Base-by-base conservation (phyloP, 1,140 invertebrate species). In the Diachasmimorpha longicaudata region DNA sequence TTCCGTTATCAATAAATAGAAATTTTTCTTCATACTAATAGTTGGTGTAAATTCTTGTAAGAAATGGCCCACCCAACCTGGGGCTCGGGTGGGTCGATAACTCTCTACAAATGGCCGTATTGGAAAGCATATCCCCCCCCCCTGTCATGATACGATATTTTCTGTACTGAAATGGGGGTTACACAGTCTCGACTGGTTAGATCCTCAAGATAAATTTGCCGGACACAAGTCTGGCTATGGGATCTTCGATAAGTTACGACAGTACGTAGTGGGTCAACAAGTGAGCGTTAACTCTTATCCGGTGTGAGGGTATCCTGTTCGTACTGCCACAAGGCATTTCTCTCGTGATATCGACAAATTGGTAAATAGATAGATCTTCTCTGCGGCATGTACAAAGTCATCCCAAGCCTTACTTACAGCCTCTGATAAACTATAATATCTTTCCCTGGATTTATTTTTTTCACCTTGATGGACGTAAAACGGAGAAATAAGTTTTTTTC, bases 271-370 rank as follows among this genome's bases (percentile, higher is more conserved):
- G 74, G 84, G 83, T 84, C 81, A 86, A 87, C 83, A 85, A 86
- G 84, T 84, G 84, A 83, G 79, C 80, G 74, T 81, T 84, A 83
- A 85, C 83, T 85, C 84, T 82, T 84, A 83, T 85, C 82, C 76
- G 31, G 31, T 31, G 6, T 6, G 6, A 72, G 73, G 74, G 80
- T 80, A 84, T 84, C 80, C 81, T 81, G 79, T 83, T 82, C 79
- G 79, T 75, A 77, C 78, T 21, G 21, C 52, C 52, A 58, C 52
- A 58, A 58, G 19, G 21, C 52, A 58, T 58, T 21, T 58, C 52
- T 4, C 52, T 10, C 19, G 52, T 58, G 52, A 58, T 58, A 58
- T 58, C 52, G 52, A 58, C 52, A 58, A 58, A 58, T 58, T 58
- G 52, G 52, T 58, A 58, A 21, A 58, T 58, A 58, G 14, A 58